Evolutionary conservation across 2,797 vertebrate species (phyloP).

Genomic region (Myripristis jacobus): DNA sequence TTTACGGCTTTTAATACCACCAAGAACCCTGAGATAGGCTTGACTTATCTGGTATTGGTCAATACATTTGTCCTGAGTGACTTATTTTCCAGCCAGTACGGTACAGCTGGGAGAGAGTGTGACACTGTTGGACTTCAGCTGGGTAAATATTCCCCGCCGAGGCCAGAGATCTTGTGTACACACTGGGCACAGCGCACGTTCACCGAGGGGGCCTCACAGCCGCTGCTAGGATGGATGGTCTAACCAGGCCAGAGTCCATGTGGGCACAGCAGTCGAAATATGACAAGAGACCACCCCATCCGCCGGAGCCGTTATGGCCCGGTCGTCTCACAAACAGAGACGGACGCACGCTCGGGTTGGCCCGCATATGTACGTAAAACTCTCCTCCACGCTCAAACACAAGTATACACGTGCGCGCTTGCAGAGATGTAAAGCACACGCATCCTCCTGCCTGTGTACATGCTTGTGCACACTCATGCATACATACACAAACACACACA

Average conservation of each 20-base stretch:
- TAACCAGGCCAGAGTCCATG: slow-evolving; percentile 74
- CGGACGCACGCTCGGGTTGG: slow-evolving; percentile 9
- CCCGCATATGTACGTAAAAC: slow-evolving; percentile 1
- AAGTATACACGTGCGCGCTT: background rate
- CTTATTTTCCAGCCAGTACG: slow-evolving; percentile 63
- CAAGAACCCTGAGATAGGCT: background rate
- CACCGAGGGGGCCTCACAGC: slow-evolving; percentile 59
- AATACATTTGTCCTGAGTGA: slow-evolving; percentile 66
- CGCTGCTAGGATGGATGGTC: slow-evolving; percentile 69
- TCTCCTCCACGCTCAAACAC: slow-evolving; percentile 7
- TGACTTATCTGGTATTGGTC: slow-evolving; percentile 40
- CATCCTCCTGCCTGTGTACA: background rate
- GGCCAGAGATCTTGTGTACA: slow-evolving; percentile 83
- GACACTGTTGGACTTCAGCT: slow-evolving; percentile 83
- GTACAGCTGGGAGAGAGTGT: slow-evolving; percentile 67
- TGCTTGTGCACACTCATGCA: background rate
- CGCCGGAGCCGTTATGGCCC: slow-evolving; percentile 40
- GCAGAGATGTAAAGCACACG: no score
- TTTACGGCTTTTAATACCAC: slow-evolving; percentile 14
- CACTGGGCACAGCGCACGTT: slow-evolving; percentile 70
- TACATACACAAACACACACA: slow-evolving; percentile 4
- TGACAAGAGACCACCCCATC: slow-evolving; percentile 68
- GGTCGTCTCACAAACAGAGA: slow-evolving; percentile 7
- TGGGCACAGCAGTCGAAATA: slow-evolving; percentile 68
- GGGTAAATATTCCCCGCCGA: slow-evolving; percentile 83